phyloP scores from a whole-genome alignment of 2,888 invertebrate species.

The Andrena flavipes region DNA sequence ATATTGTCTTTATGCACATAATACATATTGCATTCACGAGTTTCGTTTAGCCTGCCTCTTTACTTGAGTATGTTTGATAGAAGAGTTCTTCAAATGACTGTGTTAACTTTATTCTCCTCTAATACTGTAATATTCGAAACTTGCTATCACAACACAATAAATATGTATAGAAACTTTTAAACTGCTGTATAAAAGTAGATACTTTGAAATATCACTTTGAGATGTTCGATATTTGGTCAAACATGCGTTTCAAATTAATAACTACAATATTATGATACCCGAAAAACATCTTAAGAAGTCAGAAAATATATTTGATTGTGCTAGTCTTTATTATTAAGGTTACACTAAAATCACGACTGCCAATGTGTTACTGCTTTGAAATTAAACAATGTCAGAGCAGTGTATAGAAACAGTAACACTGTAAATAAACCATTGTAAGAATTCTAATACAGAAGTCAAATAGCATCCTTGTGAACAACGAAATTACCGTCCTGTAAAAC shows the following conservation, averaged over 20 bases:
- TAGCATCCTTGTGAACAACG: constrained; percentile 22
- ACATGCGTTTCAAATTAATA: no score
- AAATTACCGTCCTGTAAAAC: constrained; percentile 35
- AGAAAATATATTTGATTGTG: no score
- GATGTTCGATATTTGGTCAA: no score
- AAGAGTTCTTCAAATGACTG: constrained; percentile 64
- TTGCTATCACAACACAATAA: constrained; percentile 1
- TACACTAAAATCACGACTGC: no score
- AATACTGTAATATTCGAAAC: constrained; percentile 19
- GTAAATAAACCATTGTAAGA: no score
- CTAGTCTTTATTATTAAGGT: no score
- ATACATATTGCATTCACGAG: constrained; percentile 74
- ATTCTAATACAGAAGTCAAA: not conserved
- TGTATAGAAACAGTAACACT: no score
- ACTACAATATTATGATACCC: no score
- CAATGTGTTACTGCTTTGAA: no score
- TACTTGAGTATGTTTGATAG: constrained; percentile 65
- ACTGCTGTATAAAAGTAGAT: no score
- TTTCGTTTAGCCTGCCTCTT: constrained; percentile 71
- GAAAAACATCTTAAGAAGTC: no score
- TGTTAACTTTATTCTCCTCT: constrained; percentile 61
- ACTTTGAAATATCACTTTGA: no score
- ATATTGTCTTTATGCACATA: constrained; percentile 76
- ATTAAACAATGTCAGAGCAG: not conserved
- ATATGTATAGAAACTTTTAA: not conserved